A percentile compares a stretch with the other conserved stretches of the same genome.
phyloP scores from a whole-genome alignment of 2,113 vertebrate genomes.

The Oreochromis niloticus region DNA sequence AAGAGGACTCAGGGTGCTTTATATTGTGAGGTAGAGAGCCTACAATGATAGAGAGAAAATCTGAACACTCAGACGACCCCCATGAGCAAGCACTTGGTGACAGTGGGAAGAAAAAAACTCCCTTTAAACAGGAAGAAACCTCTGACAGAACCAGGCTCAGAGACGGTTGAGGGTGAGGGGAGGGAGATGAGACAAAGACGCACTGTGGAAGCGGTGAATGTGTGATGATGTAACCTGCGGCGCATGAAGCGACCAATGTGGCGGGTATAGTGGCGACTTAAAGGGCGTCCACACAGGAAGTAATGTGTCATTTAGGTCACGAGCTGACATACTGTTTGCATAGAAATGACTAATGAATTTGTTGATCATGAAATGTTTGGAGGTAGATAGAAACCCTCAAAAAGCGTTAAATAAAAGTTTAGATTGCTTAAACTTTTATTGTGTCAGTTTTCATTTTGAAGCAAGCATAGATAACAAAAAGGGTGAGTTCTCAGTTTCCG shows the following conservation, averaged over 20 bases:
- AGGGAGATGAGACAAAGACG: not conserved
- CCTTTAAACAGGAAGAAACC: not conserved
- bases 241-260: rapidly evolving
- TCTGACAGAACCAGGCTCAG: not conserved
- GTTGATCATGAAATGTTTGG: not conserved
- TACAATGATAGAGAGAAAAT: not conserved
- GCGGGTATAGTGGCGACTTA: rapidly evolving
- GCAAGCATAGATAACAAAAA: not conserved
- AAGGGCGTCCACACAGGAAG: not conserved
- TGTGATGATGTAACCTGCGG: not conserved
- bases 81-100: not conserved
- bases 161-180: not conserved
- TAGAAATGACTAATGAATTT: not conserved
- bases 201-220: not conserved
- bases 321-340: not conserved
- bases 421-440: not conserved
- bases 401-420: not conserved
- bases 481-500: not conserved
- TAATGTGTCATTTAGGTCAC: not conserved
- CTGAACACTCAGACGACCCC: not conserved
- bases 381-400: not conserved
- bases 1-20: not conserved
- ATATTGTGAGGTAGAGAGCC: not conserved
- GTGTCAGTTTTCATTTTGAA: not conserved
- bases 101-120: not conserved